Conservation (phyloP, 2,888 invertebrate species). For the Plebejus anna region DNA sequence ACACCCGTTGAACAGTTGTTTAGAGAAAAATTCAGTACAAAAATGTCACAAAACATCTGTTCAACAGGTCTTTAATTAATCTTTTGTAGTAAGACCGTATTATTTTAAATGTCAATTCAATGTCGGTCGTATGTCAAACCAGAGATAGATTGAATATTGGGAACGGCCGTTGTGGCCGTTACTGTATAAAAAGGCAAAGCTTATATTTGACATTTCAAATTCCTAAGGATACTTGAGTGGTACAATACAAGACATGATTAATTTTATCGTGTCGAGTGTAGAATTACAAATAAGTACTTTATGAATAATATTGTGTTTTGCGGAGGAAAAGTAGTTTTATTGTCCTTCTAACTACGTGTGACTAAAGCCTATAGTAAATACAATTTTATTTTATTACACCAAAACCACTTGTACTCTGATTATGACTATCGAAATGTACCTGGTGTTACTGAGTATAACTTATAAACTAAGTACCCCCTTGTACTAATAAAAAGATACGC, state of each 20-base stretch:
- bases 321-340: not conserved
- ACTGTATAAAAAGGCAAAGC: slow-evolving; percentile 15
- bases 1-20: too few relatives aligned
- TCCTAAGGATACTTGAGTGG: not conserved
- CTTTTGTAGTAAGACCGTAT: too few relatives aligned
- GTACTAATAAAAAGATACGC: too few relatives aligned
- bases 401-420: slow-evolving; percentile 2
- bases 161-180: too few relatives aligned
- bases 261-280: not conserved
- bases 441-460: too few relatives aligned
- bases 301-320: not conserved
- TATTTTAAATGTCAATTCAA: too few relatives aligned
- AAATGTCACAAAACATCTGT: too few relatives aligned
- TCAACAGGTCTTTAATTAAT: too few relatives aligned
- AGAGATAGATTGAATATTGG: too few relatives aligned
- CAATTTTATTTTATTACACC: not conserved
- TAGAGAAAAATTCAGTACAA: too few relatives aligned
- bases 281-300: not conserved
- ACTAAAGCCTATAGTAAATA: not conserved
- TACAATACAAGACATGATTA: not conserved
- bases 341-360: slow-evolving; percentile 12
- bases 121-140: too few relatives aligned
- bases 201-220: not conserved
- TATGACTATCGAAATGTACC: not conserved
- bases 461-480: too few relatives aligned